These are phyloP conservation scores for Notamacropus eugenii DNA, from an alignment of 2,797 vertebrate species.

Conservation along the genomic window DNA sequence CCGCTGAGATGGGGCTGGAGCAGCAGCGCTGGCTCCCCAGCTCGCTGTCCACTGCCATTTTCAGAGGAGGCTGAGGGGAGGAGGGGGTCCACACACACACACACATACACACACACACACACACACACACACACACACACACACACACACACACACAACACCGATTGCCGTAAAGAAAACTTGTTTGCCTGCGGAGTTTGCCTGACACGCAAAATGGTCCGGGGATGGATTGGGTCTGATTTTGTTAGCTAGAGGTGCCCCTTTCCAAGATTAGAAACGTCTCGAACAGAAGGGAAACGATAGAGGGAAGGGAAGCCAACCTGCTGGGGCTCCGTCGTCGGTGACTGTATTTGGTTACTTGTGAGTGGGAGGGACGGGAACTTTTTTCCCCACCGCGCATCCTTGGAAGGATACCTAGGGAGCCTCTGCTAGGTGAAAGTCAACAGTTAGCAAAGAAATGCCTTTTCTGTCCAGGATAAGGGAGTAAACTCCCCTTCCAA, in stretches of 20 bases:
- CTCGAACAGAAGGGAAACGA: not conserved
- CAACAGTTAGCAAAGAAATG: not conserved
- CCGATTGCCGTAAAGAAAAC: conserved; percentile 73
- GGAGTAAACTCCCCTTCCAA: not conserved
- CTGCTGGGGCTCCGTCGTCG: not conserved
- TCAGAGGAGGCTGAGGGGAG: conserved; percentile 48
- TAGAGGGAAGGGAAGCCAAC: conserved; percentile 2
- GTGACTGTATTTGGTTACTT: not conserved
- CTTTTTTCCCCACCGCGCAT: not conserved
- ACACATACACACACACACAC: not conserved
- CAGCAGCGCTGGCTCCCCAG: conserved; percentile 66
- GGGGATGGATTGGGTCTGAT: not conserved
- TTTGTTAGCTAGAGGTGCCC: conserved; percentile 30
- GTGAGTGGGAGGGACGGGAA: not conserved
- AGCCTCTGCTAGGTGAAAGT: not conserved
- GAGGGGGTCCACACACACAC: too few species aligned
- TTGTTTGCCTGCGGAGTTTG: conserved; percentile 68
- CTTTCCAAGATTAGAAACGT: conserved; percentile 36
- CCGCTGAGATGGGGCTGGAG: conserved; percentile 80
- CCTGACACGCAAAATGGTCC: not conserved
- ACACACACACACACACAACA: not conserved
- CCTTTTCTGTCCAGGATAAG: not conserved
- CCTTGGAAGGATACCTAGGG: accelerated
- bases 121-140: not conserved
- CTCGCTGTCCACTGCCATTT: conserved; percentile 65